Evolutionary conservation across 2,888 invertebrate species (phyloP), one percentile per base, ranked within the genome.

Genomic region (Julus scanicus): DNA sequence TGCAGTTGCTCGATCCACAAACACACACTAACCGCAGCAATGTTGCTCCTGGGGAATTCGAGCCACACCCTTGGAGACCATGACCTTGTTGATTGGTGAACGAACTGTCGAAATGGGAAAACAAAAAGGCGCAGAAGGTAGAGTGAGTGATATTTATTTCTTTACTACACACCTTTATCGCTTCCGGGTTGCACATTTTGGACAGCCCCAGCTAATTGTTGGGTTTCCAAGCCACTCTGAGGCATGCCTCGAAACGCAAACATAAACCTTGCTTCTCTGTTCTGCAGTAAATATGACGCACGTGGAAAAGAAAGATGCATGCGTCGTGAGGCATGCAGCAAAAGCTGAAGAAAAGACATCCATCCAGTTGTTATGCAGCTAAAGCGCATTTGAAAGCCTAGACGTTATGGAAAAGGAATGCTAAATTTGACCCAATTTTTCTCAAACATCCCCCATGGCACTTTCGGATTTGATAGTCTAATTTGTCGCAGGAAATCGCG

Each of bases 1-100:
- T 44, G 3, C 44, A 44, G 6, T 6, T 6, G 3, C 44, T 44
- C 44, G 44, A 44, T 44, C 44, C 6, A 57, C 57, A n/a, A n/a
- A 6, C 44, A 44, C 44, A 44, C 6, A 44, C 44, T 44, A 44
- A 63, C 63, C 63, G 20, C 63, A 63, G 63, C 20, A 63, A 63
- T 63, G 63, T 8, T 1, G 17, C 20, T 20, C 63, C 20, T 63
- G n/a, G 63, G 63, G 63, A 63, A 63, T 63, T 63, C 6, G 63
- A 63, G 63, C n/a, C 63, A 63, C 63, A 63, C 63, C 63, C 63
- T 20, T 2, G 63, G 63, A 63, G 63, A 63, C 63, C 63, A 63
- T 63, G 63, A 63, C 63, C 63, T 63, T 63, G 63, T 20, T 20
- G 63, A 20, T 63, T 63, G 63, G 63, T 63, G 63, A 63, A 63